phyloP scores from a whole-genome alignment of 2,888 invertebrate species.

The Heliconius ethilla region DNA sequence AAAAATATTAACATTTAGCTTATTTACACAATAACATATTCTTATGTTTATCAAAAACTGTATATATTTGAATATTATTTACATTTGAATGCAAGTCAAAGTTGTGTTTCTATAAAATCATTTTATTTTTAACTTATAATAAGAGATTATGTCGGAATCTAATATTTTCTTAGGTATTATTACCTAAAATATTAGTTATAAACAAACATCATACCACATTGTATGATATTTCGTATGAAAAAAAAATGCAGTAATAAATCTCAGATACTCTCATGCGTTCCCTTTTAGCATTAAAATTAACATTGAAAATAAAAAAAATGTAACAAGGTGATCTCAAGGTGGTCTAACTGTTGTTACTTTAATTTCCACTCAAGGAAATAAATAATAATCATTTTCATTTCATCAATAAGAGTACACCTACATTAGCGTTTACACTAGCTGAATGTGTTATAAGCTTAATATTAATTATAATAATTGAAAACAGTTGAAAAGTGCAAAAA shows the following conservation, averaged over 20 bases:
- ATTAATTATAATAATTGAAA: slow-evolving; percentile 18
- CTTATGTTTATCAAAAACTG: slow-evolving; percentile 26
- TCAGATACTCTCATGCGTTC: not conserved
- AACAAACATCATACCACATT: not conserved
- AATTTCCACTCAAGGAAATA: not conserved
- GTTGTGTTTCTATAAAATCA: not conserved
- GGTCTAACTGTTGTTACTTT: not conserved
- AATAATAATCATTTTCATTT: not conserved
- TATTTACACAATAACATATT: slow-evolving; percentile 40
- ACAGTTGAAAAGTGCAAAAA: slow-evolving; percentile 10
- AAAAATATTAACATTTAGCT: slow-evolving; percentile 33
- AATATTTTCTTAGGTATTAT: slow-evolving; percentile 14
- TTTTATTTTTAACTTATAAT: not conserved
- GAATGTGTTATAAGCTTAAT: not conserved
- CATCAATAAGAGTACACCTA: not conserved
- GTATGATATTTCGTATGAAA: not conserved
- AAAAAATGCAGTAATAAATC: not conserved
- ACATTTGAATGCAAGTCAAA: slow-evolving; percentile 31
- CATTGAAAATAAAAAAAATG: too few species aligned
- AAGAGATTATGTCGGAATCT: not conserved
- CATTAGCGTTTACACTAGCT: not conserved
- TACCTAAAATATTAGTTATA: slow-evolving; percentile 21
- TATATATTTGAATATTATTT: slow-evolving; percentile 36
- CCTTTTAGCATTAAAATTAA: too few species aligned
- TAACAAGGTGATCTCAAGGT: too few species aligned